Base-by-base conservation (phyloP, 64 coral and sea anemone genomes). In the Porites lutea region DNA sequence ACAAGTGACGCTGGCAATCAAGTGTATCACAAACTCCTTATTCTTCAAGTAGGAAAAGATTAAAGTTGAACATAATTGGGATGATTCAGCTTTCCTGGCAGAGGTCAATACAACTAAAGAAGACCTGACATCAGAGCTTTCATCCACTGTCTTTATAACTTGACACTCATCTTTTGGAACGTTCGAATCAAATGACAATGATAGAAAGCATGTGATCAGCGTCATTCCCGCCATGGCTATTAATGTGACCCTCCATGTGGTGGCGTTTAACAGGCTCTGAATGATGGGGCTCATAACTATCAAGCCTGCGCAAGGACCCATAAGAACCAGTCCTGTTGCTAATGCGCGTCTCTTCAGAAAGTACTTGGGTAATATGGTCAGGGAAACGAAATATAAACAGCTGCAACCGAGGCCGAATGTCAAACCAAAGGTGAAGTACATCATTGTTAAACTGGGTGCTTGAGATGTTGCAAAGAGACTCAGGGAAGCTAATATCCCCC, bases 391-490 rank as follows among this genome's bases (percentile, higher is more conserved):
- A 43, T 65, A 93, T 4, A 87, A 51, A 71, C 91, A 93, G 37
- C 91, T 48, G 15, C 73, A 72, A 18, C 91, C 91, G 49, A 87
- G 79, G 73, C 81, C 55, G 8, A 75, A 93, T 3, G 85, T 51
- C n/a, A 87, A 8, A 8, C 91, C 82, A 19, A 86, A 93, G 14
- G 91, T 93, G 23, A 93, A 87, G 83, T 72, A 93, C 74, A 93
- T 87, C 2, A 93, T 23, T 23, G 50, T 65, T 63, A 93, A 79
- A 19, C 62, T 87, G 46, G 60, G 91, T 14, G 83, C 91, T 69
- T 87, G 91, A 22, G 91, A 93, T 44, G 91, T 93, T 23, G 67
- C 15, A 3, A 87, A 13, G 23, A 87, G 73, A 16, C 82, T 83
- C 13, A 93, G 8, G 19, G 62, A 61, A 54, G 91, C 58, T 54